These are phyloP conservation scores for Drosophila watanabei DNA, from an alignment of 1,140 invertebrate genomes.

Conservation along the genomic window DNA sequence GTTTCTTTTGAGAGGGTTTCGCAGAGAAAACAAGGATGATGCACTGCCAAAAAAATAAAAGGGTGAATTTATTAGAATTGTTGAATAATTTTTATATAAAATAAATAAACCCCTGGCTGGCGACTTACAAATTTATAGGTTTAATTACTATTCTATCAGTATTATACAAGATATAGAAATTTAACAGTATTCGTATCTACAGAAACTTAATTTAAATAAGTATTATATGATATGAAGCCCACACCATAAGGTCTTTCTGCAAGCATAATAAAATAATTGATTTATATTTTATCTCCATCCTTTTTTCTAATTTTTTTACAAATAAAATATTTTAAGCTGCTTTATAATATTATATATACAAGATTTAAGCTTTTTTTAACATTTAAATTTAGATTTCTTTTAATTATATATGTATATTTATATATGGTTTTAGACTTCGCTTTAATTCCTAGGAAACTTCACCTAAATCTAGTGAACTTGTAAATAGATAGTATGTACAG, in stretches of 20 bases:
- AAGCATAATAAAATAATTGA: neutral
- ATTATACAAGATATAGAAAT: neutral
- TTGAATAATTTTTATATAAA: neutral
- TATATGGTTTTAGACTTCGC: too few species aligned
- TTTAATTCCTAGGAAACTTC: too few species aligned
- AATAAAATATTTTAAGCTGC: too few species aligned
- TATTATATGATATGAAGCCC: neutral
- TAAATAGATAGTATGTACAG: too few species aligned
- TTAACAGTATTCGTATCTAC: neutral
- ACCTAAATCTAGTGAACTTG: too few species aligned
- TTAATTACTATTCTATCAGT: neutral
- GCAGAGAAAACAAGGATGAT: conserved; percentile 2
- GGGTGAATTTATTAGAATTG: too few species aligned
- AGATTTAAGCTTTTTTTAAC: too few species aligned
- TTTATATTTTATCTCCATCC: too few species aligned
- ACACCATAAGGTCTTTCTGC: neutral
- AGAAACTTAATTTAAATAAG: neutral
- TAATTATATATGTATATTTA: too few species aligned
- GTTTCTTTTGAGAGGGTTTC: conserved; percentile 37
- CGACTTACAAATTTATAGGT: neutral
- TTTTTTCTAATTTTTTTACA: too few species aligned
- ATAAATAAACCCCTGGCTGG: neutral
- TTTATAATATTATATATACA: too few species aligned
- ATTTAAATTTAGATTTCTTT: too few species aligned
- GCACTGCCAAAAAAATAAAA: conserved; percentile 37